Percentiles rank a stretch among this genome's conserved stretches.
These are phyloP conservation scores for Syritta pipiens DNA, from an alignment of 2,888 invertebrate species.

Conservation along the genomic window DNA sequence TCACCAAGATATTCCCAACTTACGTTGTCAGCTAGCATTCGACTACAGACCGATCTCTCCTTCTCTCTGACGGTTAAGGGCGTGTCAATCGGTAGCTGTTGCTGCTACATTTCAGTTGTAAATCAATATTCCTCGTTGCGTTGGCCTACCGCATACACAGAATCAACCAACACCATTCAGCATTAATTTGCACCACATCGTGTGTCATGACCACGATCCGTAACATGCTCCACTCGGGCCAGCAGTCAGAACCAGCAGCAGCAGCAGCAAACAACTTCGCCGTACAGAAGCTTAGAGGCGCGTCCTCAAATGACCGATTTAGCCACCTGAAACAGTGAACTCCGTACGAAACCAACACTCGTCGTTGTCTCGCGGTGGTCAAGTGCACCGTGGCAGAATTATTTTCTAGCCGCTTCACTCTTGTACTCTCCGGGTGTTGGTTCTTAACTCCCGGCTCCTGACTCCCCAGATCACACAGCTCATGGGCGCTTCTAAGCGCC, in stretches of 20 bases:
- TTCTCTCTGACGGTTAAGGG: constrained; percentile 30
- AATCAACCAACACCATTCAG: constrained; percentile 28
- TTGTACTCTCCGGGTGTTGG: too few relatives aligned
- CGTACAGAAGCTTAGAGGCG: constrained; percentile 57
- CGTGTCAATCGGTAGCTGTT: constrained; percentile 59
- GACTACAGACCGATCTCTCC: constrained; percentile 20
- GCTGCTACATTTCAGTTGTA: constrained; percentile 54
- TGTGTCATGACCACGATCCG: constrained; percentile 49
- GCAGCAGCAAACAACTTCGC: constrained; percentile 3
- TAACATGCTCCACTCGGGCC: constrained; percentile 21
- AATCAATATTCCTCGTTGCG: constrained; percentile 53
- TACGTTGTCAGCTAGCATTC: constrained; percentile 36
- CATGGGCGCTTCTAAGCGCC: constrained; percentile 20
- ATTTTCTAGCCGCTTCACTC: too few relatives aligned
- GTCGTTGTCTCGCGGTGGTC: constrained; percentile 28
- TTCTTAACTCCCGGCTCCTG: too few relatives aligned
- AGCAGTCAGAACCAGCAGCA: background rate
- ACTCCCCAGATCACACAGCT: too few relatives aligned
- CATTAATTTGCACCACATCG: constrained; percentile 61
- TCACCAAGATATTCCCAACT: background rate
- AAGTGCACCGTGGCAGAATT: too few relatives aligned
- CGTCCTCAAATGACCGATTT: constrained; percentile 61
- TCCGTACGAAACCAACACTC: background rate
- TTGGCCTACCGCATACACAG: constrained; percentile 52
- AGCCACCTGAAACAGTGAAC: constrained; percentile 34